phyloP scores from a whole-genome alignment of 2,888 invertebrate species.

The Heliconius aoede region DNA sequence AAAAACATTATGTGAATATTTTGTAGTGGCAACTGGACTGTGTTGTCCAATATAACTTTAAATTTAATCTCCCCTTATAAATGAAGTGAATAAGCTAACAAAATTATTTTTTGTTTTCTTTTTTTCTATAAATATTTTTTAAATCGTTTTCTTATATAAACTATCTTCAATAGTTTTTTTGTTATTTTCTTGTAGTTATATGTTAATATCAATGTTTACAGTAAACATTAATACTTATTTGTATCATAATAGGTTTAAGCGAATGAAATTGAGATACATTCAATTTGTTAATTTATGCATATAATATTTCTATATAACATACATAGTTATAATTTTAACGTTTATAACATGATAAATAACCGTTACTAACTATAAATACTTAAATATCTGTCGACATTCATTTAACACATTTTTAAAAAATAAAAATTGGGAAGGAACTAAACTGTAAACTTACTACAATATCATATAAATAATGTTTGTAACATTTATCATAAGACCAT shows the following conservation, averaged over 20 bases:
- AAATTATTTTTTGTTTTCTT: not conserved
- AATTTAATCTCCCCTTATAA: not conserved
- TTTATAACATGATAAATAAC: constrained; percentile 19
- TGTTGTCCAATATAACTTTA: constrained; percentile 57
- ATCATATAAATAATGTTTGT: constrained; percentile 11
- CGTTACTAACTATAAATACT: constrained; percentile 4
- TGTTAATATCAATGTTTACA: not conserved
- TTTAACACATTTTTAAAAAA: not conserved
- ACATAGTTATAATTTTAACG: constrained; percentile 9
- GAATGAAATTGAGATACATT: not conserved
- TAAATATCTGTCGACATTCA: constrained; percentile 1
- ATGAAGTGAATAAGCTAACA: constrained; percentile 2
- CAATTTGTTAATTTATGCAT: constrained; percentile 14
- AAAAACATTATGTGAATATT: constrained; percentile 69
- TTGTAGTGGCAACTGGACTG: constrained; percentile 60
- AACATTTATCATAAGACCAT: constrained; percentile 8
- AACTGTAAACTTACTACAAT: not conserved
- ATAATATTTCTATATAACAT: constrained; percentile 3
- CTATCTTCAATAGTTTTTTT: not conserved
- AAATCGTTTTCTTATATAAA: not conserved
- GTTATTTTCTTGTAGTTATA: not conserved
- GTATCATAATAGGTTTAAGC: constrained; percentile 2
- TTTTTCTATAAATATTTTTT: not conserved
- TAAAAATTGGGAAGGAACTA: not conserved
- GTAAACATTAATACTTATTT: not conserved